phyloP scores from a whole-genome alignment of 2,888 invertebrate species.

The Mythimna impura region DNA sequence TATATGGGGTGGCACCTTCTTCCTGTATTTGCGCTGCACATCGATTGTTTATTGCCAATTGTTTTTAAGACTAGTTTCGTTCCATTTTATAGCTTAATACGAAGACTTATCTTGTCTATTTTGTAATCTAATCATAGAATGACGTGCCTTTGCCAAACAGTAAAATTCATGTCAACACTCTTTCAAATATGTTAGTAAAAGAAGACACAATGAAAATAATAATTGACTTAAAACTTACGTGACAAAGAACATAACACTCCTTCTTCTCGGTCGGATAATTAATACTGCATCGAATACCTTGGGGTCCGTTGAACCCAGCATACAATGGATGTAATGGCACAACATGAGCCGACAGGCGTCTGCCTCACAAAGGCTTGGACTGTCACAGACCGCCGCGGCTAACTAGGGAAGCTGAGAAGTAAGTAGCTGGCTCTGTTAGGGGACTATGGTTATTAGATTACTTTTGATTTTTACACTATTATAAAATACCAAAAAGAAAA shows the following conservation, averaged over 20 bases:
- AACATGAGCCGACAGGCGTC: constrained; percentile 75
- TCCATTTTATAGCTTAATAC: background rate
- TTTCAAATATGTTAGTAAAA: background rate
- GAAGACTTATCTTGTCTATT: background rate
- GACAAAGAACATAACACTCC: constrained; percentile 41
- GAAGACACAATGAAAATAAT: background rate
- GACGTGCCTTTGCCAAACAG: background rate
- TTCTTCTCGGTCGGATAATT: constrained; percentile 64
- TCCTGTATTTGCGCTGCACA: constrained; percentile 29
- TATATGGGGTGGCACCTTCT: constrained; percentile 40
- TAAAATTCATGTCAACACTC: background rate
- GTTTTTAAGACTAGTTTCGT: background rate
- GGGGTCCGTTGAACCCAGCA: constrained; percentile 73
- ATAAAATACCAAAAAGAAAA: background rate
- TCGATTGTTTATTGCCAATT: constrained; percentile 25
- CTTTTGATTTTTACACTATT: background rate
- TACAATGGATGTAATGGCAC: constrained; percentile 79
- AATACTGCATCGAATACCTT: constrained; percentile 69
- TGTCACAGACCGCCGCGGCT: constrained; percentile 74
- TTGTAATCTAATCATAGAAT: background rate
- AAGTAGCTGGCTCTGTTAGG: constrained; percentile 62
- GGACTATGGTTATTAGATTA: constrained; percentile 7
- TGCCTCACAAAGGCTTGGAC: constrained; percentile 75
- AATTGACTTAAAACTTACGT: constrained; percentile 10
- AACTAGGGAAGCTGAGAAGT: constrained; percentile 70